Conservation (phyloP, 2,888 invertebrate species). For the Galeruca laticollis region DNA sequence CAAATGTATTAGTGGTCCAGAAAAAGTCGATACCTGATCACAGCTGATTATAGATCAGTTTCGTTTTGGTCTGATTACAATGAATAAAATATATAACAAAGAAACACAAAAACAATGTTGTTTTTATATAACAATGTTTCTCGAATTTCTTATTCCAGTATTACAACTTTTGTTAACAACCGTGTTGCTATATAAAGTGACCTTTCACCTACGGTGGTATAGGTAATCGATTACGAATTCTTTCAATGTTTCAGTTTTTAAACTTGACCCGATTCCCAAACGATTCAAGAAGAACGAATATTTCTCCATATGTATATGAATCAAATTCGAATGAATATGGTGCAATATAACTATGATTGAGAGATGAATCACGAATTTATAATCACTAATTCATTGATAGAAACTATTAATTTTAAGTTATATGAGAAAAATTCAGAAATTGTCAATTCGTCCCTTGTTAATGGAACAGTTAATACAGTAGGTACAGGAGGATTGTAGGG, state of each 20-base stretch:
- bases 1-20: too few relatives aligned
- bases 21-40: too few relatives aligned
- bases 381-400: not conserved
- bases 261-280: constrained; percentile 16
- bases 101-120: too few relatives aligned
- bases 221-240: constrained; percentile 16
- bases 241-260: constrained; percentile 17
- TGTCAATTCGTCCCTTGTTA: too few relatives aligned
- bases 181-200: not conserved
- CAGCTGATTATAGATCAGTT: too few relatives aligned
- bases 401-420: not conserved
- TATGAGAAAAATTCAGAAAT: too few relatives aligned
- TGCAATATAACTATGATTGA: not conserved
- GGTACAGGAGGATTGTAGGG: too few relatives aligned
- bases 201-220: constrained; percentile 17
- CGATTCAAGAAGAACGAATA: not conserved
- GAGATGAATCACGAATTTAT: not conserved
- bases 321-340: constrained; percentile 3
- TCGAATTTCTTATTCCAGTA: not conserved
- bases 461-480: too few relatives aligned
- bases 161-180: too few relatives aligned
- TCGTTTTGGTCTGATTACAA: too few relatives aligned
- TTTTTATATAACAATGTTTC: not conserved
- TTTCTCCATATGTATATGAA: constrained; percentile 4
- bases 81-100: too few relatives aligned